Evolutionary conservation across 1,140 invertebrate species (phyloP).

Genomic region (Trichogramma pretiosum): DNA sequence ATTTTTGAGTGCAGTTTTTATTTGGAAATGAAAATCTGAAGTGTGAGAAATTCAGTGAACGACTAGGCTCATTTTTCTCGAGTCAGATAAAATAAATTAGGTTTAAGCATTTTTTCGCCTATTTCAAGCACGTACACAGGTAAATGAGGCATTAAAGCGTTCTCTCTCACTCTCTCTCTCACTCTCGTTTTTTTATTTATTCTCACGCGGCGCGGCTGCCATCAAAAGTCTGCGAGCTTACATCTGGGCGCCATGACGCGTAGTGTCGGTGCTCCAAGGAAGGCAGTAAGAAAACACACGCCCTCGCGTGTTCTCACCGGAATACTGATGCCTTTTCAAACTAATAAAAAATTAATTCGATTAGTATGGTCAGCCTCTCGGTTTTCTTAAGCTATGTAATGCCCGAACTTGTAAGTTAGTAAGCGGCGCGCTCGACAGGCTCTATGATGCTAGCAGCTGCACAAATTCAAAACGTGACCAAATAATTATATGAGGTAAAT

Average conservation of each 20-base stretch:
- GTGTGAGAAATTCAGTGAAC: no score
- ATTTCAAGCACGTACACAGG: constrained; percentile 15
- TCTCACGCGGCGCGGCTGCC: constrained; percentile 5
- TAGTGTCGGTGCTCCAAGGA: no score
- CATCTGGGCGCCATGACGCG: no score
- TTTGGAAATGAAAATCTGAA: no score
- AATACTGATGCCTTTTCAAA: constrained; percentile 13
- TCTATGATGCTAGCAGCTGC: no score
- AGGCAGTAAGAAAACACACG: no score
- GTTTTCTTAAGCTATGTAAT: neutral
- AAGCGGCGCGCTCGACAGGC: no score
- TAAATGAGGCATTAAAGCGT: constrained; percentile 6
- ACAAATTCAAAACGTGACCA: no score
- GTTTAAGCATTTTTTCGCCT: constrained; percentile 12
- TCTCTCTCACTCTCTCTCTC: no score
- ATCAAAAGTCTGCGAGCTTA: constrained; percentile 11
- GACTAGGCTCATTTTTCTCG: constrained; percentile 10
- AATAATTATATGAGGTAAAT: no score
- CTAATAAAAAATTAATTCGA: constrained; percentile 18
- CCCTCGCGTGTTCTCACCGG: constrained; percentile 1
- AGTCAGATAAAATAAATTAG: constrained; percentile 18
- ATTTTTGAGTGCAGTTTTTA: no score
- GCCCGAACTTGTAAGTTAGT: neutral
- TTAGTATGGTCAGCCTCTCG: constrained; percentile 11
- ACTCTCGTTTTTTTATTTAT: constrained; percentile 13